phyloP scores from a whole-genome alignment of 2,113 vertebrate species.

The Psophia crepitans region DNA sequence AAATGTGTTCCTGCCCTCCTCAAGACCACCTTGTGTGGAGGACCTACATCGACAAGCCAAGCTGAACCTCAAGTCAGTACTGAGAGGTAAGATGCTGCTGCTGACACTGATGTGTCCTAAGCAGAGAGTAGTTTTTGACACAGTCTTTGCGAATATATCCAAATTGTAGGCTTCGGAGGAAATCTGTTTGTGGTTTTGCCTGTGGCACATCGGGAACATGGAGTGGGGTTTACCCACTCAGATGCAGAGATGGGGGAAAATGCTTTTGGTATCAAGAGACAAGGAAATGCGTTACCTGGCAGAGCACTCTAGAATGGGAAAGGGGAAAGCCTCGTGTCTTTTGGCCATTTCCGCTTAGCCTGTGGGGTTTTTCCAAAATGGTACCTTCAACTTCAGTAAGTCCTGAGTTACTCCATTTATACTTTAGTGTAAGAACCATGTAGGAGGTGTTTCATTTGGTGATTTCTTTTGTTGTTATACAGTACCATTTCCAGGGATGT shows the following conservation, averaged over 20 bases:
- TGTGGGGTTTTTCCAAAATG: neutral
- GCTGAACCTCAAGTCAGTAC: slow-evolving; percentile 93
- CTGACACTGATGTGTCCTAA: neutral
- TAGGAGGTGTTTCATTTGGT: neutral
- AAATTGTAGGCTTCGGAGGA: neutral
- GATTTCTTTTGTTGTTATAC: neutral
- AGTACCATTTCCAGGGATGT: neutral
- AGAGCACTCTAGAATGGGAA: neutral
- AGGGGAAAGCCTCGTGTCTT: neutral
- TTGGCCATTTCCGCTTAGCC: neutral
- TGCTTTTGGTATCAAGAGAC: neutral
- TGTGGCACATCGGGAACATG: neutral
- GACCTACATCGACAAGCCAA: slow-evolving; percentile 96
- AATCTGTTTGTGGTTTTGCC: neutral
- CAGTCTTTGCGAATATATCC: neutral
- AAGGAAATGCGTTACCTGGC: neutral
- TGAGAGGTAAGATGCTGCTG: slow-evolving; percentile 83
- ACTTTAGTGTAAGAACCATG: neutral
- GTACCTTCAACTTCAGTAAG: neutral
- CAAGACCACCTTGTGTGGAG: slow-evolving; percentile 90
- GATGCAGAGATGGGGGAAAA: neutral
- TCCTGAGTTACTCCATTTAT: neutral
- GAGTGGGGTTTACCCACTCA: neutral
- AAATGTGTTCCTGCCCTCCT: slow-evolving; percentile 91
- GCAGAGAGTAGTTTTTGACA: neutral